Percentiles rank a stretch among this genome's conserved stretches.
These are phyloP conservation scores for Okamejei kenojei DNA, from an alignment of 2,797 vertebrate genomes.

Conservation along the genomic window DNA sequence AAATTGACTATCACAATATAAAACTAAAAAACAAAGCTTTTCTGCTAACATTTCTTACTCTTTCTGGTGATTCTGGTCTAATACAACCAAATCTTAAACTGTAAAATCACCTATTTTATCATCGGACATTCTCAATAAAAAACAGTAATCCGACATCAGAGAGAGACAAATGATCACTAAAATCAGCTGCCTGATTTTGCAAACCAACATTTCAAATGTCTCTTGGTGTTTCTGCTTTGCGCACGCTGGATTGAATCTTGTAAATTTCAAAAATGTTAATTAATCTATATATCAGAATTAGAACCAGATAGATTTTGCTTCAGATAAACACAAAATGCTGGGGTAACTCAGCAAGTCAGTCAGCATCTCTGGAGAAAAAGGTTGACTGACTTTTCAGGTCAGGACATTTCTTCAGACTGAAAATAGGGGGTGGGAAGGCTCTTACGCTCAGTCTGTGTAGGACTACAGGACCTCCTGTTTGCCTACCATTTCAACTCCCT, in stretches of 20 bases:
- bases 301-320: neutral
- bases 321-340: no score
- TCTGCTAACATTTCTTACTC: neutral
- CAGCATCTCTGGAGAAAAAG: no score
- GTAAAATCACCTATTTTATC: neutral
- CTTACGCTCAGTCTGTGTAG: no score
- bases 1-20: neutral
- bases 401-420: no score
- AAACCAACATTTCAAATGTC: neutral
- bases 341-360: no score
- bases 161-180: neutral
- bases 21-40: constrained; percentile 18
- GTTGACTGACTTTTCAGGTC: no score
- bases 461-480: no score
- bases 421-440: no score
- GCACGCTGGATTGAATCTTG: neutral
- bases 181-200: neutral
- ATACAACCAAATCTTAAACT: neutral
- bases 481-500: no score
- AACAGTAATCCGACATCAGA: neutral
- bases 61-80: neutral
- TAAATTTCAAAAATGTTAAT: neutral
- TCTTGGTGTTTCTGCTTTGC: neutral
- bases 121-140: neutral
- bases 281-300: neutral